A percentile compares a stretch with the other conserved stretches of the same genome.
Conservation (phyloP, 2,113 vertebrate genomes). For the Mohoua ochrocephala region DNA sequence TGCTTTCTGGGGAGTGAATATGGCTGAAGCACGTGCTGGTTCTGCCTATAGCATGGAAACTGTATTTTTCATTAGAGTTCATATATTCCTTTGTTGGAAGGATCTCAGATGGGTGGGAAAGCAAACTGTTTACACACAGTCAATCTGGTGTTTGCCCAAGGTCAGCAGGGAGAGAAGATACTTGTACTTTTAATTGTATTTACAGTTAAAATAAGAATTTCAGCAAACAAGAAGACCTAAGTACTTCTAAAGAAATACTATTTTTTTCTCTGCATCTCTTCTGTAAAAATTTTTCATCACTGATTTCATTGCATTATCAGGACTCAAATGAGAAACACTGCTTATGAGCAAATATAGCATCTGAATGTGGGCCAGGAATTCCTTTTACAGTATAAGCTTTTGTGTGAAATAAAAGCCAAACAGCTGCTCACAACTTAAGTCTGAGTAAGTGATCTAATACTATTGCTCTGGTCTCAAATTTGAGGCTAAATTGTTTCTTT, state of each 20-base stretch:
- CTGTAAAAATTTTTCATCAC: conserved; percentile 38
- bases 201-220: background rate
- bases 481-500: conserved; percentile 23
- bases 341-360: conserved; percentile 53
- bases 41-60: background rate
- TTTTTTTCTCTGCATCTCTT: background rate
- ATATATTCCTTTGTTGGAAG: background rate
- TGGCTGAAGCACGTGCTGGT: background rate
- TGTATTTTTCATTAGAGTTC: background rate
- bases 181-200: background rate
- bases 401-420: conserved; percentile 66
- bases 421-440: conserved; percentile 63
- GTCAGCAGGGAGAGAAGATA: background rate
- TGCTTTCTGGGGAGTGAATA: background rate
- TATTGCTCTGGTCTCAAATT: conserved; percentile 49
- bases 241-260: background rate
- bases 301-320: conserved; percentile 57
- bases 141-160: background rate
- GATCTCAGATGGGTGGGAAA: background rate
- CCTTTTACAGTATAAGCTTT: conserved; percentile 51
- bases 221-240: background rate
- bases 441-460: conserved; percentile 55
- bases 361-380: conserved; percentile 63
- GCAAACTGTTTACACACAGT: background rate
- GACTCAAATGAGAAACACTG: conserved; percentile 57